These are phyloP conservation scores for Cotesia chilonis DNA, from an alignment of 1,140 invertebrate species.

Conservation along the genomic window DNA sequence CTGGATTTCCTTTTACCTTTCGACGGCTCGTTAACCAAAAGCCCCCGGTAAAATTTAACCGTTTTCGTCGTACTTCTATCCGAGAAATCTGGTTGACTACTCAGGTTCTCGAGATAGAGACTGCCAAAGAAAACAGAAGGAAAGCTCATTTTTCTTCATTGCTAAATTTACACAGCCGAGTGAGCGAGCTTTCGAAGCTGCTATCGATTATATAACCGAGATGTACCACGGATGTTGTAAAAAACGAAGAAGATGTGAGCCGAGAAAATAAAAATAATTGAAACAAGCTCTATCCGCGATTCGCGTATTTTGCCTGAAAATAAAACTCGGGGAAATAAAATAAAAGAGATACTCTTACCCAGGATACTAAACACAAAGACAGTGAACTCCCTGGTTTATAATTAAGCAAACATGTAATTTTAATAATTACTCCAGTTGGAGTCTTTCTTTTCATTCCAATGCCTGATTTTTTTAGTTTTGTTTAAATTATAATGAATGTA, in stretches of 20 bases:
- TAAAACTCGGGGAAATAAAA: background rate
- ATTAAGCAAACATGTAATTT: background rate
- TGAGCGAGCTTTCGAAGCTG: background rate
- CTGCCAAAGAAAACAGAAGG: background rate
- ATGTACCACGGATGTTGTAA: background rate
- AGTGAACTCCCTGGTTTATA: background rate
- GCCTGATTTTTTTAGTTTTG: background rate
- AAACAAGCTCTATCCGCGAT: background rate
- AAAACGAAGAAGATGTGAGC: background rate
- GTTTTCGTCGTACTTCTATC: constrained; percentile 3
- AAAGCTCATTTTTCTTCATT: constrained; percentile 20
- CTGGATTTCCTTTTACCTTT: constrained; percentile 18
- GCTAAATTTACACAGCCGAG: constrained; percentile 30
- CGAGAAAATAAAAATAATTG: background rate
- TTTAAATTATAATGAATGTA: too few species aligned
- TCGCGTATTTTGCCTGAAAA: background rate
- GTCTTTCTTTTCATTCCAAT: background rate
- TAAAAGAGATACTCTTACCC: too few species aligned
- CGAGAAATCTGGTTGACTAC: constrained; percentile 14
- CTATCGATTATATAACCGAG: constrained; percentile 4
- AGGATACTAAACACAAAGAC: too few species aligned
- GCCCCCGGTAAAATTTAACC: constrained; percentile 17
- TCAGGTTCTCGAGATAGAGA: too few species aligned
- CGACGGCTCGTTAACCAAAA: constrained; percentile 33
- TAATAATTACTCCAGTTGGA: background rate